Evolutionary conservation across 2,113 vertebrate species (phyloP).

Genomic region (Anthoscopus minutus): DNA sequence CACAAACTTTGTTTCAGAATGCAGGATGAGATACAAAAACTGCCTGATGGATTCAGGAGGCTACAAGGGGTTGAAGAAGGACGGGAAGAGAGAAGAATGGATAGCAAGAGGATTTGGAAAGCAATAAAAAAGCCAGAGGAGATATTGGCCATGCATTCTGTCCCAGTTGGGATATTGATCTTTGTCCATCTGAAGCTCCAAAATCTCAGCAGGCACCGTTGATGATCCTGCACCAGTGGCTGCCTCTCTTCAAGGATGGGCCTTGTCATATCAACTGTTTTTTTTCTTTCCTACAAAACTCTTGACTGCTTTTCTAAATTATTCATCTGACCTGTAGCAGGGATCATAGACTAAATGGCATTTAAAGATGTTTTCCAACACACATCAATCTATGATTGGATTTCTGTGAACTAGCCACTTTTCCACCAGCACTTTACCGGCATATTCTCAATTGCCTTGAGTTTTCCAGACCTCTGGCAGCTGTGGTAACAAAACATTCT

Average conservation of each 20-base stretch:
- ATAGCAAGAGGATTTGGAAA: neutral
- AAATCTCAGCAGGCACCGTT: neutral
- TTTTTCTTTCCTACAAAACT: neutral
- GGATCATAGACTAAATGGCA: neutral
- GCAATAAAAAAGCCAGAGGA: neutral
- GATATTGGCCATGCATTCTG: neutral
- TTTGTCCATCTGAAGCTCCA: neutral
- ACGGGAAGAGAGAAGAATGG: neutral
- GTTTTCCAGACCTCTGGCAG: neutral
- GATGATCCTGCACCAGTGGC: neutral
- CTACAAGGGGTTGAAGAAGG: neutral
- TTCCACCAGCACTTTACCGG: neutral
- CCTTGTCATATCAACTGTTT: neutral
- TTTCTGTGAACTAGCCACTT: neutral
- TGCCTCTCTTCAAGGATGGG: neutral
- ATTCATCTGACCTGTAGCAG: neutral
- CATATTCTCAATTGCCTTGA: neutral
- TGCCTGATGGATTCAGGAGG: neutral
- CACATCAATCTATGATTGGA: neutral
- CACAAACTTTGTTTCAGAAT: neutral
- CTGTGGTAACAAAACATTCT: neutral
- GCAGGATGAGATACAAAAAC: neutral
- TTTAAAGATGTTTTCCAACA: neutral
- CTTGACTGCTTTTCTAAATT: neutral
- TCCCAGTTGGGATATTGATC: neutral